phyloP scores from a whole-genome alignment of 2,888 invertebrate genomes.

The Ptychoptera contaminata region DNA sequence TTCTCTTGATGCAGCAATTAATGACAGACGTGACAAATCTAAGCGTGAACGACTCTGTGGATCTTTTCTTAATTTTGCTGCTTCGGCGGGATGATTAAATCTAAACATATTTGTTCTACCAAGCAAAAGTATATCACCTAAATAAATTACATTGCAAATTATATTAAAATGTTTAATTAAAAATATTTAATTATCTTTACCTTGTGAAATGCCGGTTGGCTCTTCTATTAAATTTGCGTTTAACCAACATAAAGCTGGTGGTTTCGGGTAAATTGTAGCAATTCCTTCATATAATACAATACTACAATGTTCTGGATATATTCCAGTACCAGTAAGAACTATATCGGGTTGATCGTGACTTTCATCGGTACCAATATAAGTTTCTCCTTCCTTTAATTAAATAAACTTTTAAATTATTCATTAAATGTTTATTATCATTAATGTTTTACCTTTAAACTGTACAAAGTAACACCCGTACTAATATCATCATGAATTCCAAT shows the following conservation, averaged over 20 bases:
- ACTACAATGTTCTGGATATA: slow-evolving; percentile 62
- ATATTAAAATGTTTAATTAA: slow-evolving; percentile 13
- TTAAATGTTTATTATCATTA: not conserved
- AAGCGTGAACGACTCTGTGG: slow-evolving; percentile 46
- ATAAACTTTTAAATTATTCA: slow-evolving; percentile 2
- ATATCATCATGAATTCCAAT: slow-evolving; percentile 86
- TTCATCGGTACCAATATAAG: slow-evolving; percentile 68
- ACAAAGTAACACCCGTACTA: slow-evolving; percentile 80
- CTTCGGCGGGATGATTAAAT: slow-evolving; percentile 80
- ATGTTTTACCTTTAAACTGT: slow-evolving; percentile 57
- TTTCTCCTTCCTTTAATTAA: slow-evolving; percentile 57
- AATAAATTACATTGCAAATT: too few relatives aligned
- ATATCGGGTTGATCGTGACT: slow-evolving; percentile 52
- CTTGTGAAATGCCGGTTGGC: slow-evolving; percentile 64
- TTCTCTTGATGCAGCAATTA: slow-evolving; percentile 57
- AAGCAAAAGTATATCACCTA: slow-evolving; percentile 55
- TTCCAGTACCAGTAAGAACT: slow-evolving; percentile 56
- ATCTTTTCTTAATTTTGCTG: slow-evolving; percentile 65
- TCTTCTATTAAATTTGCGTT: slow-evolving; percentile 65
- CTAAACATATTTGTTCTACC: slow-evolving; percentile 71
- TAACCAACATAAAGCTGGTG: slow-evolving; percentile 66
- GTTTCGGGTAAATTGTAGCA: slow-evolving; percentile 56
- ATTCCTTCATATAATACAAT: slow-evolving; percentile 54
- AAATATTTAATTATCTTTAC: slow-evolving; percentile 16
- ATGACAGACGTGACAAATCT: slow-evolving; percentile 65